A percentile compares a stretch with the other conserved stretches of the same genome.
Evolutionary conservation across 1,140 invertebrate species (phyloP).

Genomic region (Drosophila athabasca): DNA sequence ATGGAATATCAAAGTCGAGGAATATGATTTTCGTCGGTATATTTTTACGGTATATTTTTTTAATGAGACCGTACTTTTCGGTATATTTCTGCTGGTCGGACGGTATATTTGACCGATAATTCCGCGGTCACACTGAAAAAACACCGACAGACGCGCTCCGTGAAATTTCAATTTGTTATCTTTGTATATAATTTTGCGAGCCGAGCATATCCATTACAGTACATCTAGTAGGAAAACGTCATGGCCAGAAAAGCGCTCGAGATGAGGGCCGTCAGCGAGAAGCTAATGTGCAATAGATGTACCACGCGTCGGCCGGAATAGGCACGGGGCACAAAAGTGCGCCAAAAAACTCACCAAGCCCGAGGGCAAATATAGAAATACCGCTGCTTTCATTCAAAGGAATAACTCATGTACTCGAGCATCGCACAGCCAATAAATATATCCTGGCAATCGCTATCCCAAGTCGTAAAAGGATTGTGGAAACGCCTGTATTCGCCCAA

Average conservation of each 20-base stretch:
- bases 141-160: too few relatives aligned
- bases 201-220: conserved; percentile 33
- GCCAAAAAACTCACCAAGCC: conserved; percentile 66
- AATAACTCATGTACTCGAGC: conserved; percentile 49
- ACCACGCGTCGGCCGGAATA: neutral
- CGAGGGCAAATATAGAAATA: conserved; percentile 8
- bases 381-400: neutral
- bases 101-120: too few relatives aligned
- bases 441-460: conserved; percentile 58
- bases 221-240: neutral
- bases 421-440: conserved; percentile 36
- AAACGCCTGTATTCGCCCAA: conserved; percentile 49
- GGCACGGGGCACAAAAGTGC: conserved; percentile 34
- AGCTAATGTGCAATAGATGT: neutral
- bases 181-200: conserved; percentile 22
- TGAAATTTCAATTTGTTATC: conserved; percentile 55
- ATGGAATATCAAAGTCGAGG: too few relatives aligned
- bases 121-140: too few relatives aligned
- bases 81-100: too few relatives aligned
- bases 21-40: too few relatives aligned
- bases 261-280: too few relatives aligned
- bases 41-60: too few relatives aligned
- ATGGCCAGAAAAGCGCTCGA: neutral
- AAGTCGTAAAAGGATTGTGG: conserved; percentile 57
- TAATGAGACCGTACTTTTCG: too few relatives aligned